Evolutionary conservation across 2,113 vertebrate genomes (phyloP), one percentile per base, ranked within the genome.

Genomic region (Phalacrocorax carbo): DNA sequence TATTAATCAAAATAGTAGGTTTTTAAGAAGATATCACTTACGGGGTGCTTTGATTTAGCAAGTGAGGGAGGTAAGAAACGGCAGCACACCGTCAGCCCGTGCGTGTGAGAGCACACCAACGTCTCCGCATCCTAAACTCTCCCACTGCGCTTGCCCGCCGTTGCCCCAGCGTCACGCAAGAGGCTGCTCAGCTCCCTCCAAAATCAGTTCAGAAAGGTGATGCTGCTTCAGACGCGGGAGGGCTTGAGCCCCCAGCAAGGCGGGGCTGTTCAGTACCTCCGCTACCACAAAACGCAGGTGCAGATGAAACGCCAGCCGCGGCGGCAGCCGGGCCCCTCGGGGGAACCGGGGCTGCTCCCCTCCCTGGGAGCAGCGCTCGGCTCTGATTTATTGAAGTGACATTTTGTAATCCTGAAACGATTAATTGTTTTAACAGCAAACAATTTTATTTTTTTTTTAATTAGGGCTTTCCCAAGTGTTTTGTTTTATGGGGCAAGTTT

Each of bases 311-410:
- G 1, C 32, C 51, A 5, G 16, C 27, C 0, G 0, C 5, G 34
- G 38, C 11, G 2, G 38, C 78, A 52, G 36, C 17, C 2, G 0
- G 29, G 54, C 25, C 7, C 5, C 40, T 14, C 0, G 0, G 1
- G 6, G 65, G 19, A 49, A 0, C 2, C 1, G 0, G 49, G 38
- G 64, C 54, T 46, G 0, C 49, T 60, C 48, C 23, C 13, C 23
- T 57, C 26, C 51, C 7, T 1, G 2, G 36, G 7, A 57, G 42
- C 11, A 61, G 7, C 21, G 2, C 7, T 44, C 1, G 0, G 14
- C 11, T 5, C 29, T 66, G 8, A 9, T 10, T 32, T 19, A 2
- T 21, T 32, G n/a, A 2, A 40, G 42, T 5, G 73, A 16, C 21
- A 6, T 34, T 66, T 36, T 5, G 5, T 36, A 16, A 1, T 4